These are phyloP conservation scores for Belonocnema kinseyi DNA, from an alignment of 1,140 invertebrate species.

Conservation along the genomic window DNA sequence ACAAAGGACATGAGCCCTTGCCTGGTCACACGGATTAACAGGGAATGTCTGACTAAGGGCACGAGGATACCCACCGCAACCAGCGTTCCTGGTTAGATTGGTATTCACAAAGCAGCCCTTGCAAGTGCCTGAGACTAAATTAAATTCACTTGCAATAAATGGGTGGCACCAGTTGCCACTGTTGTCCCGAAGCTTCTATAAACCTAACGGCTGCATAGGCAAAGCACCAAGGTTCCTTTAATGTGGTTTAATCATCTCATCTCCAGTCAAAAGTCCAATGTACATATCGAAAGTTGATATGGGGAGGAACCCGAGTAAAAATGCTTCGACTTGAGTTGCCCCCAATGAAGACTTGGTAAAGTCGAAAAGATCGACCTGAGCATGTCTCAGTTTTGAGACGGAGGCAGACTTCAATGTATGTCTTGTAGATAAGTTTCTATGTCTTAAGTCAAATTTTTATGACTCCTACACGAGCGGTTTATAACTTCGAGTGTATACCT, in stretches of 20 bases:
- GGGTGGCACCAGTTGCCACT: constrained; percentile 43
- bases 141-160: constrained; percentile 55
- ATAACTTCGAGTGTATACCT: no score
- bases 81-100: constrained; percentile 62
- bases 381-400: no score
- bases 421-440: no score
- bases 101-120: constrained; percentile 65
- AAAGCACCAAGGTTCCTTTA: neutral
- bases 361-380: no score
- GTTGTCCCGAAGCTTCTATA: constrained; percentile 47
- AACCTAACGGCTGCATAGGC: constrained; percentile 43
- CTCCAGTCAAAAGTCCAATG: neutral
- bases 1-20: constrained; percentile 14
- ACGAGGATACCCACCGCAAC: constrained; percentile 51
- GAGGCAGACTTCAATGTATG: no score
- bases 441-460: no score
- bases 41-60: constrained; percentile 12
- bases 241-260: neutral
- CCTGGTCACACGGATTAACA: constrained; percentile 15
- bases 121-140: constrained; percentile 51
- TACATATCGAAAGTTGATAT: neutral
- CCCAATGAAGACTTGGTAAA: no score
- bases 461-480: no score
- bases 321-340: no score
- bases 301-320: no score